Percentiles rank a stretch among this genome's conserved stretches.
These are phyloP conservation scores for Agrilus cyanescens DNA, from an alignment of 2,888 invertebrate genomes.

Conservation along the genomic window DNA sequence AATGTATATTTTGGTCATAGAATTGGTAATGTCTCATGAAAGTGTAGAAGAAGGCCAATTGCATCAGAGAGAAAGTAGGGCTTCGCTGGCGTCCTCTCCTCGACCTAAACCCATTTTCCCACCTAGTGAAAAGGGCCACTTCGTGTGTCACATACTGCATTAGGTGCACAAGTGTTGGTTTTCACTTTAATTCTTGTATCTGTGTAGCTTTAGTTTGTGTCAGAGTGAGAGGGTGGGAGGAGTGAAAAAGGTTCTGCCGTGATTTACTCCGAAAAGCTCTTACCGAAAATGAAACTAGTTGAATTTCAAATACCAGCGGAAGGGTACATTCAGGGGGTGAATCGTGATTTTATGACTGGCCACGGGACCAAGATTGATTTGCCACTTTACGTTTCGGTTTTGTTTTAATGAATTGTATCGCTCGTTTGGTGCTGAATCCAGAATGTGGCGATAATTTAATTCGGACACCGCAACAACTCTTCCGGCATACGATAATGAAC, in stretches of 20 bases:
- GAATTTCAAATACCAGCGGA: conserved; percentile 31
- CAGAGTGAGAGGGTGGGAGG: conserved; percentile 15
- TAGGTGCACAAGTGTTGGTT: conserved; percentile 20
- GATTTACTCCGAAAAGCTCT: conserved; percentile 31
- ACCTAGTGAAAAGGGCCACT: too few relatives aligned
- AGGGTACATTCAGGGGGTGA: conserved; percentile 20
- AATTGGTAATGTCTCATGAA: too few relatives aligned
- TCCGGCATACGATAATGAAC: too few relatives aligned
- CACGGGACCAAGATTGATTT: conserved; percentile 22
- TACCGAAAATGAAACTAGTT: conserved; percentile 34
- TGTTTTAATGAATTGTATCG: too few relatives aligned
- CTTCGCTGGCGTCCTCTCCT: too few relatives aligned
- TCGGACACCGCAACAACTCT: too few relatives aligned
- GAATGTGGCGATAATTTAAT: too few relatives aligned
- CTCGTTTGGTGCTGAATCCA: too few relatives aligned
- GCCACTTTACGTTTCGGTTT: conserved; percentile 6
- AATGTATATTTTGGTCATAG: too few relatives aligned
- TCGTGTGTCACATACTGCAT: conserved; percentile 1
- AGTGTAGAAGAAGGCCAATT: too few relatives aligned
- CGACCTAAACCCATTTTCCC: too few relatives aligned
- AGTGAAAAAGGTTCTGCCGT: conserved; percentile 11
- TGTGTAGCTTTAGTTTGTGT: conserved; percentile 22
- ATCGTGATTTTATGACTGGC: conserved; percentile 26
- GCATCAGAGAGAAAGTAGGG: too few relatives aligned
- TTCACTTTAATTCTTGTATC: conserved; percentile 27